A percentile compares a stretch with the other conserved stretches of the same genome.
Conservation (phyloP, 2,113 vertebrate species). For the Pardalotus punctatus region DNA sequence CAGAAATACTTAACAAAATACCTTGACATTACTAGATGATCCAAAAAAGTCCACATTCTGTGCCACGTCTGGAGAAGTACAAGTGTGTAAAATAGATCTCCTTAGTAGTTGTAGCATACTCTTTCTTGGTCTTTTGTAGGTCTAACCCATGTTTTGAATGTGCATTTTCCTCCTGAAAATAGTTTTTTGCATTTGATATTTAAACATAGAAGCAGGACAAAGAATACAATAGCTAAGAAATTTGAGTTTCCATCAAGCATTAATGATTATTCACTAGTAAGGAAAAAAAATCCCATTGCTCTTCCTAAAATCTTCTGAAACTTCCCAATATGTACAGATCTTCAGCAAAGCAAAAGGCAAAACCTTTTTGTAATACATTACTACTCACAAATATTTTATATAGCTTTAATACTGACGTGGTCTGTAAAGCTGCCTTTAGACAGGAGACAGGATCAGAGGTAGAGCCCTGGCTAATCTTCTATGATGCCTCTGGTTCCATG, state of each 20-base stretch:
- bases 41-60: background rate
- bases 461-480: background rate
- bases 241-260: background rate
- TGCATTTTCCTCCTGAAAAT: background rate
- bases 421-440: background rate
- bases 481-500: rapidly evolving
- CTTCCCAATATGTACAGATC: background rate
- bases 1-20: background rate
- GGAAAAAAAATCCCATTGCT: background rate
- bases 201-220: background rate
- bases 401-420: background rate
- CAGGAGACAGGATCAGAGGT: background rate
- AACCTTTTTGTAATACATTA: background rate
- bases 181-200: background rate
- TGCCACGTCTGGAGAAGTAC: background rate
- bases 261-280: background rate
- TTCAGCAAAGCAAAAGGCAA: background rate
- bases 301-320: background rate
- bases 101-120: no score
- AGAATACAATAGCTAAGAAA: background rate
- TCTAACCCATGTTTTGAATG: background rate
- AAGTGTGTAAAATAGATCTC: background rate
- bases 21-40: background rate
- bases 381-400: background rate
- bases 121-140: background rate